A percentile compares a stretch with the other conserved stretches of the same genome.
phyloP scores from a whole-genome alignment of 2,797 vertebrate genomes.

The Eleutherodactylus coqui region DNA sequence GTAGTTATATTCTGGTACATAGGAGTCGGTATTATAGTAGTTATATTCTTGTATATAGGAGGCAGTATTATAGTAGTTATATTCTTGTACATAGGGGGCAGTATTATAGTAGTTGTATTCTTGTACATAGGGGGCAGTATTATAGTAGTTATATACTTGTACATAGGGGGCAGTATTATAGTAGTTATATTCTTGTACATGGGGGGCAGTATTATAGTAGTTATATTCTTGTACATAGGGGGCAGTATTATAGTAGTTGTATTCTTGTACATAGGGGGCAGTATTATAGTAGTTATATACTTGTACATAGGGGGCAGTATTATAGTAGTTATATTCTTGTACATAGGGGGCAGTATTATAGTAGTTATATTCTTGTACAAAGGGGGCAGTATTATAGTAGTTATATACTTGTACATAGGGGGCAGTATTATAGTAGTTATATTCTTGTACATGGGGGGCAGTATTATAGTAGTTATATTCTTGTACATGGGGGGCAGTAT shows the following conservation, averaged over 20 bases:
- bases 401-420: too few species aligned
- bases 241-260: not conserved
- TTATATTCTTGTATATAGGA: constrained; percentile 4
- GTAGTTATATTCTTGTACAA: too few species aligned
- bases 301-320: not conserved
- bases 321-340: too few species aligned
- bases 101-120: constrained; percentile 7
- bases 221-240: not conserved
- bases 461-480: too few species aligned
- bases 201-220: not conserved
- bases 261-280: not conserved
- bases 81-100: not conserved
- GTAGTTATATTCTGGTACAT: too few species aligned
- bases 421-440: too few species aligned
- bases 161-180: not conserved
- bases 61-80: constrained; percentile 1
- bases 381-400: too few species aligned
- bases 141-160: constrained; percentile 10
- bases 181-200: constrained; percentile 2
- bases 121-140: not conserved
- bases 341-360: too few species aligned
- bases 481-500: too few species aligned
- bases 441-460: too few species aligned
- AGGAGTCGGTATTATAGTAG: not conserved
- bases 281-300: not conserved